Evolutionary conservation across 1,140 invertebrate genomes (phyloP).

Genomic region (Pogonomyrmex californicus): DNA sequence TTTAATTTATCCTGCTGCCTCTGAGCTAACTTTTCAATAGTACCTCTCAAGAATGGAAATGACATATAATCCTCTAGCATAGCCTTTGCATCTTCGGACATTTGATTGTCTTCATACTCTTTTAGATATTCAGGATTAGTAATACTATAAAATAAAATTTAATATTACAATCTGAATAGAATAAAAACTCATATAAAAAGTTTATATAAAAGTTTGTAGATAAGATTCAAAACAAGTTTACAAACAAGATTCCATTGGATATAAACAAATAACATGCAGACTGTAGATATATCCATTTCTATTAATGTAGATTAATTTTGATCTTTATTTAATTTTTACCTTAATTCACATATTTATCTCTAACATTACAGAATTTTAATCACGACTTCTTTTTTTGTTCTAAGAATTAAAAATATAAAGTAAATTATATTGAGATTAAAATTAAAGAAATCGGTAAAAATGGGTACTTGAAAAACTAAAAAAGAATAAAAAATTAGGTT

Average conservation of each 20-base stretch:
- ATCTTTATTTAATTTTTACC: too few relatives aligned
- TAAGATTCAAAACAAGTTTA: too few relatives aligned
- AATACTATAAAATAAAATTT: constrained; percentile 15
- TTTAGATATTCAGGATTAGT: neutral
- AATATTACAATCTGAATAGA: neutral
- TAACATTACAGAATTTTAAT: too few relatives aligned
- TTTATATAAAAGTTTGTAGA: too few relatives aligned
- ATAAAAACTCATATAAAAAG: neutral
- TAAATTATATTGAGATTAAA: too few relatives aligned
- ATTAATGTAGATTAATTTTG: too few relatives aligned
- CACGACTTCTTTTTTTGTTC: too few relatives aligned
- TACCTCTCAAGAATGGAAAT: neutral
- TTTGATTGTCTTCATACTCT: neutral
- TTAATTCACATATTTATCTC: too few relatives aligned
- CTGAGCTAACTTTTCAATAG: neutral
- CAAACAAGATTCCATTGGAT: neutral
- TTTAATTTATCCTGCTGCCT: neutral
- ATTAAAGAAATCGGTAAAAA: too few relatives aligned
- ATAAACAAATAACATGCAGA: neutral
- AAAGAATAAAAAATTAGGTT: too few relatives aligned
- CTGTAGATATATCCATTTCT: neutral
- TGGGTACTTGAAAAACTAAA: too few relatives aligned
- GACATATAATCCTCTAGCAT: neutral
- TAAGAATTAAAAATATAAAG: too few relatives aligned
- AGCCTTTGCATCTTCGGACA: neutral